A percentile compares a stretch with the other conserved stretches of the same genome.
Evolutionary conservation across 2,113 vertebrate genomes (phyloP).

Genomic region (Brachypodius melanocephalos): DNA sequence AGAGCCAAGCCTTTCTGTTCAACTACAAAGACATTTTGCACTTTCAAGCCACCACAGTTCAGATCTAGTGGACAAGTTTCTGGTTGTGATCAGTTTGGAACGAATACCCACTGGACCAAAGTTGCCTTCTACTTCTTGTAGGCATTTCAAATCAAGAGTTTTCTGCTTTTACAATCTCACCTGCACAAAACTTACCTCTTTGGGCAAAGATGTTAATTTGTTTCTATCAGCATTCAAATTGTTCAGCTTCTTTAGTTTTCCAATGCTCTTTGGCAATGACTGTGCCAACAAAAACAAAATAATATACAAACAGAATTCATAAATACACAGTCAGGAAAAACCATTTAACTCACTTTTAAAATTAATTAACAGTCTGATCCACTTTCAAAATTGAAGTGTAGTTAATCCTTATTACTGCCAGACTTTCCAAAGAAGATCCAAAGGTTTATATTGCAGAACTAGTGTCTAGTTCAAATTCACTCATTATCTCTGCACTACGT

Average conservation of each 20-base stretch:
- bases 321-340: background rate
- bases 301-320: background rate
- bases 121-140: background rate
- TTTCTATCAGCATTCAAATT: slow-evolving; percentile 98
- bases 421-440: background rate
- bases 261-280: slow-evolving; percentile 91
- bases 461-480: background rate
- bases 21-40: background rate
- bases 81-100: background rate
- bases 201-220: slow-evolving; percentile 88
- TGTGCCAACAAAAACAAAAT: slow-evolving; percentile 46
- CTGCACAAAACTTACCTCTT: slow-evolving; percentile 83
- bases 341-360: background rate
- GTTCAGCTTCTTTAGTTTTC: slow-evolving; percentile 92
- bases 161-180: background rate
- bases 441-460: background rate
- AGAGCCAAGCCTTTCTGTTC: background rate
- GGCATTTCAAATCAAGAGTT: background rate
- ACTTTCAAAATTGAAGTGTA: background rate
- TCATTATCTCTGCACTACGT: background rate
- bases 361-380: background rate
- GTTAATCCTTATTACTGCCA: background rate
- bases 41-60: background rate
- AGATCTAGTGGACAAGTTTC: background rate
- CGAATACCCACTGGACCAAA: background rate